Percentiles rank a stretch among this genome's conserved stretches.
These are phyloP conservation scores for Trileptium ribeirensis DNA, from an alignment of 2,888 invertebrate species.

Conservation along the genomic window DNA sequence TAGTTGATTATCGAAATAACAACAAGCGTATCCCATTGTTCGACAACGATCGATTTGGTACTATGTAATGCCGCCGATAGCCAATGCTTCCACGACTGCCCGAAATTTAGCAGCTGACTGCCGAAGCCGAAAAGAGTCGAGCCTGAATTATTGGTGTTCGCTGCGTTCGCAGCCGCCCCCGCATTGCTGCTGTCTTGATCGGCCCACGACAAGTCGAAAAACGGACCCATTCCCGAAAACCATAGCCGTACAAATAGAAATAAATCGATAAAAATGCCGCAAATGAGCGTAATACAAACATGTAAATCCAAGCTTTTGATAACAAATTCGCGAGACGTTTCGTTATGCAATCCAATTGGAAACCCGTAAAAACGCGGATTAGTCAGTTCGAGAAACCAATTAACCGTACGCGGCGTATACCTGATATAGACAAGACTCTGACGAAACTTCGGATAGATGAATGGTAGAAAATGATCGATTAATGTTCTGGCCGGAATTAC, in stretches of 20 bases:
- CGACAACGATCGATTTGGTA: background rate
- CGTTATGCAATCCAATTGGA: conserved; percentile 1
- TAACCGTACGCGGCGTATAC: background rate
- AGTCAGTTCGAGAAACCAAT: conserved; percentile 7
- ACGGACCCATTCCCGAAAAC: background rate
- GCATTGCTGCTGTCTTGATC: background rate
- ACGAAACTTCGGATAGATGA: conserved; percentile 10
- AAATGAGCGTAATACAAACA: conserved; percentile 11
- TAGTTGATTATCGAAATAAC: conserved; percentile 12
- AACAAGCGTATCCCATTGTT: conserved; percentile 15
- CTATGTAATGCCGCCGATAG: background rate
- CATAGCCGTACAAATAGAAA: conserved; percentile 13
- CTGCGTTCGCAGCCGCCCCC: background rate
- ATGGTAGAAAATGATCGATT: background rate
- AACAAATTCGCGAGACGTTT: conserved; percentile 1
- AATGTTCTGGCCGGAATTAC: background rate
- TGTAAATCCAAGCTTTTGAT: conserved; percentile 16
- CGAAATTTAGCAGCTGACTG: no score
- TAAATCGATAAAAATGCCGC: conserved; percentile 11
- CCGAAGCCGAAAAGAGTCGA: no score
- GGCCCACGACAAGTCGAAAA: background rate
- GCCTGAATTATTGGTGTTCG: background rate
- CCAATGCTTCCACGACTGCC: background rate
- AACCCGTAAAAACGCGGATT: conserved; percentile 14
- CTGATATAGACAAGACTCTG: background rate